Evolutionary conservation across 2,797 vertebrate species (phyloP).

Genomic region (Channa striata): DNA sequence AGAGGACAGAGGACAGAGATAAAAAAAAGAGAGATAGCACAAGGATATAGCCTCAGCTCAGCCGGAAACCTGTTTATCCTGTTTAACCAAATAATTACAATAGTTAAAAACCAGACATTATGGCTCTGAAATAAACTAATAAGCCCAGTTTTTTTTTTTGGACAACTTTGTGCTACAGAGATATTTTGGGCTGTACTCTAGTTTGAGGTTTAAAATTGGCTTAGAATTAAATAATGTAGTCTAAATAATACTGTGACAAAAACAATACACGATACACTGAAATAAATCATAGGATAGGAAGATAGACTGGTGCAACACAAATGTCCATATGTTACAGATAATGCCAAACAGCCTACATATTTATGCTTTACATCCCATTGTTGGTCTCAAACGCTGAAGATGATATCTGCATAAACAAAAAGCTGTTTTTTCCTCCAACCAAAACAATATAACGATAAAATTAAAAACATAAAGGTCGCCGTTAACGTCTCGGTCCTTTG

Average conservation of each 20-base stretch:
- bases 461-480: no score
- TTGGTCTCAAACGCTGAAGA: no score
- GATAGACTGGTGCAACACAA: no score
- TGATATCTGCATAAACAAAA: no score
- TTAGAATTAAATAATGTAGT: background rate
- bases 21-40: background rate
- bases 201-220: background rate
- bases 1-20: background rate
- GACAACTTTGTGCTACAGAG: background rate
- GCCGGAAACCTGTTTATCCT: conserved; percentile 16
- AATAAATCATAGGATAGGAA: no score
- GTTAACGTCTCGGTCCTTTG: no score
- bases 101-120: background rate
- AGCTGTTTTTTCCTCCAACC: no score
- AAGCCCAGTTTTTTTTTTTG: background rate
- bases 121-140: background rate
- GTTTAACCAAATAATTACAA: conserved; percentile 1
- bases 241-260: background rate
- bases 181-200: background rate
- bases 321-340: no score
- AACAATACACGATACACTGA: no score
- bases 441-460: no score
- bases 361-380: no score
- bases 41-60: background rate
- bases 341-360: no score